phyloP scores from a whole-genome alignment of 1,140 invertebrate genomes.

The Schlechtendalia chinensis region DNA sequence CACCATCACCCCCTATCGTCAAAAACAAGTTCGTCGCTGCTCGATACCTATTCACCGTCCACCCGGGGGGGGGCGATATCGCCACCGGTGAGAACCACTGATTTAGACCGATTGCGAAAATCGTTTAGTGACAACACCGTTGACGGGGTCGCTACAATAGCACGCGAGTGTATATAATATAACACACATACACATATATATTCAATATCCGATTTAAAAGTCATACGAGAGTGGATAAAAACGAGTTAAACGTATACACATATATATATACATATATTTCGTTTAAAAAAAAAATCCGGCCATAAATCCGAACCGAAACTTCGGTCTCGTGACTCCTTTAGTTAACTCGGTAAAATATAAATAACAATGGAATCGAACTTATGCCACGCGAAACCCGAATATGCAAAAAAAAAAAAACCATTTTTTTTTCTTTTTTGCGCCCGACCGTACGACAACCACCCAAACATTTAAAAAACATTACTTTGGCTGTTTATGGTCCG shows the following conservation, averaged over 20 bases:
- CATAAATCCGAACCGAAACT: slow-evolving; percentile 26
- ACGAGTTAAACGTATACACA: slow-evolving; percentile 2
- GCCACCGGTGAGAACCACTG: too few species aligned
- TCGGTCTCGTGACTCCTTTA: neutral
- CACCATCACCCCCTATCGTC: too few species aligned
- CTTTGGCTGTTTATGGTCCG: slow-evolving; percentile 25
- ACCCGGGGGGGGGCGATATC: too few species aligned
- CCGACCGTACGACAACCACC: slow-evolving; percentile 26
- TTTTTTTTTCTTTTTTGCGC: slow-evolving; percentile 5
- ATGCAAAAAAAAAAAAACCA: slow-evolving; percentile 16
- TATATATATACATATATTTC: neutral
- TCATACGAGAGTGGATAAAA: slow-evolving; percentile 18
- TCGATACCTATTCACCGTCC: too few species aligned
- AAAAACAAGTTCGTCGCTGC: too few species aligned
- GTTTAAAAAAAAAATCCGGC: slow-evolving; percentile 16
- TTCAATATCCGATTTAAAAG: slow-evolving; percentile 22
- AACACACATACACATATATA: neutral
- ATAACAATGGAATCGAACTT: slow-evolving; percentile 43
- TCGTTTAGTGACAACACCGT: neutral
- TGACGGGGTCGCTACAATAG: too few species aligned
- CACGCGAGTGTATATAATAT: too few species aligned
- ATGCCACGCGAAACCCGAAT: neutral
- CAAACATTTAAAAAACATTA: slow-evolving; percentile 43
- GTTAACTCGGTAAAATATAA: slow-evolving; percentile 41
- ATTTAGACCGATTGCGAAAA: slow-evolving; percentile 11